phyloP scores from a whole-genome alignment of 2,113 vertebrate genomes.

The Actenoides hombroni region DNA sequence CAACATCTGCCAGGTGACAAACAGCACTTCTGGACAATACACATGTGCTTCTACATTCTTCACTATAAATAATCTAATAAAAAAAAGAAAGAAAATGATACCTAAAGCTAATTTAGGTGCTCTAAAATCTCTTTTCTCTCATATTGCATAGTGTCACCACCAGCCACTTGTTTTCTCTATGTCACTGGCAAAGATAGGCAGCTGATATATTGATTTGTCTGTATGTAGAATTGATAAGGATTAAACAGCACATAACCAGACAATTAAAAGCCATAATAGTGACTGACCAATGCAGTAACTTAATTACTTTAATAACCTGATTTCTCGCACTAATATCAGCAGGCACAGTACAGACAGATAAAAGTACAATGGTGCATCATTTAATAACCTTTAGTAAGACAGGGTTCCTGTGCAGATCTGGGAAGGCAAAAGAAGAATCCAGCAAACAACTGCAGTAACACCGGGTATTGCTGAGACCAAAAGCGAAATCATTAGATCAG shows the following conservation, averaged over 20 bases:
- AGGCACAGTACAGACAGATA: neutral
- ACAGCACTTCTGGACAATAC: neutral
- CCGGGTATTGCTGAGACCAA: neutral
- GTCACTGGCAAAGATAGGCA: neutral
- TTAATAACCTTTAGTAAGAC: neutral
- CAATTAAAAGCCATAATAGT: neutral
- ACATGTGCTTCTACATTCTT: fast-evolving
- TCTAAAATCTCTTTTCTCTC: neutral
- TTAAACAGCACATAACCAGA: neutral
- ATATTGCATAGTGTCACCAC: neutral
- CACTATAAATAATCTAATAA: neutral
- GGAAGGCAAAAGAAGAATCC: neutral
- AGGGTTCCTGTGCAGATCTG: neutral
- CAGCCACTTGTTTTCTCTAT: neutral
- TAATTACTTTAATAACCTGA: neutral
- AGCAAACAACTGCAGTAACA: neutral
- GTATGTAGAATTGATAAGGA: neutral
- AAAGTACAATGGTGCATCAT: neutral
- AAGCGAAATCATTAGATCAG: neutral
- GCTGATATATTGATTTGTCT: neutral
- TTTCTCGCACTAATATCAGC: neutral
- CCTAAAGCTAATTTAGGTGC: neutral
- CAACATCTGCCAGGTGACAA: neutral
- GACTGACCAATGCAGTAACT: neutral
- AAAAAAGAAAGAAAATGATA: neutral